phyloP scores from a whole-genome alignment of 2,797 vertebrate genomes.

The Neopelma chrysocephalum region DNA sequence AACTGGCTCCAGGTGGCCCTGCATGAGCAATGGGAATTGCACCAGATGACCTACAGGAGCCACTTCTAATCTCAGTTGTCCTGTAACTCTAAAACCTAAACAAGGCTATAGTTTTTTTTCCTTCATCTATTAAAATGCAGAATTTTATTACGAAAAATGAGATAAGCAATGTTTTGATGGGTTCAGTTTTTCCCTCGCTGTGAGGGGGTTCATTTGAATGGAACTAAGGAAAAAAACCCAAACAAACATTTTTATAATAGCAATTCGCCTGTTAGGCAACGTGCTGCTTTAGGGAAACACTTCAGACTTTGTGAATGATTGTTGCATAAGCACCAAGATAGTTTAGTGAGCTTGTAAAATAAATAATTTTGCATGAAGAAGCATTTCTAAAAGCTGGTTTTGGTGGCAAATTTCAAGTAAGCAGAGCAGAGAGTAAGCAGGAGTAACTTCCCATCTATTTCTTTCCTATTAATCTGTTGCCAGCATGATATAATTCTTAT shows the following conservation, averaged over 20 bases:
- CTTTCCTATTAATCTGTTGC: background rate
- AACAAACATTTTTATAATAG: background rate
- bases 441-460: background rate
- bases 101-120: background rate
- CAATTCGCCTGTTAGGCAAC: background rate
- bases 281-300: background rate
- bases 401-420: background rate
- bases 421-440: background rate
- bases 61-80: background rate
- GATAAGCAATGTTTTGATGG: background rate
- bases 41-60: background rate
- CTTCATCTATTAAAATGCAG: background rate
- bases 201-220: background rate
- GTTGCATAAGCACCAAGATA: background rate
- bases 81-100: background rate
- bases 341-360: background rate
- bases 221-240: background rate
- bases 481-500: background rate
- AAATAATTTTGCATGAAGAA: background rate
- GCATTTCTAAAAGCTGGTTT: background rate
- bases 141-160: background rate
- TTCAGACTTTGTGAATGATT: background rate
- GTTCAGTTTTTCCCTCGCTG: background rate
- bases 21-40: background rate
- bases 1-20: background rate